Evolutionary conservation across 2,113 vertebrate species (phyloP).

Genomic region (Cryptomyrus ogoouensis): DNA sequence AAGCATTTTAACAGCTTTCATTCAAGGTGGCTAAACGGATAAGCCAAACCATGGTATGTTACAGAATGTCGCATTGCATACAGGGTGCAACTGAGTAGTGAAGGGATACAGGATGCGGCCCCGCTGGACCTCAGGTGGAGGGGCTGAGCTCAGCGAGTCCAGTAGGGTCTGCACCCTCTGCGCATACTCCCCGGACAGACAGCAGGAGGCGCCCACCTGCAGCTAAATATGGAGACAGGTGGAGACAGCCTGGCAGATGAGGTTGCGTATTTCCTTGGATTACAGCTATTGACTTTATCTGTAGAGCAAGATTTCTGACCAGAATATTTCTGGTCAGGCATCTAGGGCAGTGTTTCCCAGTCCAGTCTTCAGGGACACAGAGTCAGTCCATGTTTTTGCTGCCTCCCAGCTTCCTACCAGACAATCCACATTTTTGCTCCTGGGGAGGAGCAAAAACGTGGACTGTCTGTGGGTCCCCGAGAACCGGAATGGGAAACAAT

Average conservation of each 20-base stretch:
- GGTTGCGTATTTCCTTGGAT: neutral
- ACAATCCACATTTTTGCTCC: too few species aligned
- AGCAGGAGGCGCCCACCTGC: conserved; percentile 31
- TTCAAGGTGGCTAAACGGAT: neutral
- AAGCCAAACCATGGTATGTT: neutral
- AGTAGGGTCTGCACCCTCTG: conserved; percentile 37
- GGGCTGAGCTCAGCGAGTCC: conserved; percentile 35
- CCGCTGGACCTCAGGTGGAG: conserved; percentile 8
- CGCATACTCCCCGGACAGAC: conserved; percentile 33
- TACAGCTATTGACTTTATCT: neutral
- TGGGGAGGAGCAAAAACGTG: too few species aligned
- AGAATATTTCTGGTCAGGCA: neutral
- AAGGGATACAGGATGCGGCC: conserved; percentile 49
- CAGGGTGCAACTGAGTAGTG: neutral
- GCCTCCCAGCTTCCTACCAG: too few species aligned
- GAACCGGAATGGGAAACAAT: neutral
- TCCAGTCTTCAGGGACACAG: too few species aligned
- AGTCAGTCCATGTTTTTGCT: too few species aligned
- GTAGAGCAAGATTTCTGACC: neutral
- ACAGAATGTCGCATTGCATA: neutral
- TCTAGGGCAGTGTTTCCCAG: neutral
- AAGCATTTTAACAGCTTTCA: neutral
- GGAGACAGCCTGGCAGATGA: neutral
- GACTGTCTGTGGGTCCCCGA: too few species aligned
- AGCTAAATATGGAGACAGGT: conserved; percentile 35